Base-by-base conservation (phyloP, 2,797 vertebrate genomes). In the Vipera latastei region DNA sequence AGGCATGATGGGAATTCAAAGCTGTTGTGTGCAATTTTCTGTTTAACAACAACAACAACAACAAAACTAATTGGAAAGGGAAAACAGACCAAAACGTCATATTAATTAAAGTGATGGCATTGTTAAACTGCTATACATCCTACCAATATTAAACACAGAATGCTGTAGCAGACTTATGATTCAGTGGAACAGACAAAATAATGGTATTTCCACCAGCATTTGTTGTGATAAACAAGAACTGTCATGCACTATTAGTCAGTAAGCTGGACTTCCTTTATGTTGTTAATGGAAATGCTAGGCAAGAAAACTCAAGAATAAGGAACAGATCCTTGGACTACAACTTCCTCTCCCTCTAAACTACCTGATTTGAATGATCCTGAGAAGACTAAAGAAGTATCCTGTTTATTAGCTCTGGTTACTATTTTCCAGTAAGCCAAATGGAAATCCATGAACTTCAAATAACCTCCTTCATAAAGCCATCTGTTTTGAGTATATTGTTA, bases 391-490 rank as follows among this genome's bases (percentile, higher is more conserved):
- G 44, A 91, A 38, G 28, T 2, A n/a, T n/a, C 2, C 14, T 12
- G n/a, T 91, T 85, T 94, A 85, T 92, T 56, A 92, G 48, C 38
- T 57, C 38, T 44, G 51, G 32, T 85, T 92, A 86, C 14, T 89
- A 8, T 89, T 65, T 89, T 59, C 69, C 90, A 89, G 25, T 89
- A 61, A 89, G 6, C 55, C 51, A 53, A 90, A 4, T 65, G 86
- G 38, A 94, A 94, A 91, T 55, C 60, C 60, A 69, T 89, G 91
- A 92, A 89, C 89, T 94, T 89, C 57, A 88, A 91, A 89, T 91
- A 91, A 94, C 73, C 44, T 91, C 38, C 44, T 93, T 91, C 32
- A 69, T 73, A 61, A 91, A 59, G 1, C 44, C 7, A 8, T 90
- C 69, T 90, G n/a, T 89, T 93, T 61, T 38, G 88, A 89, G 78